Evolutionary conservation across 2,888 invertebrate genomes (phyloP).

Genomic region (Bursaphelenchus okinawaensis): DNA sequence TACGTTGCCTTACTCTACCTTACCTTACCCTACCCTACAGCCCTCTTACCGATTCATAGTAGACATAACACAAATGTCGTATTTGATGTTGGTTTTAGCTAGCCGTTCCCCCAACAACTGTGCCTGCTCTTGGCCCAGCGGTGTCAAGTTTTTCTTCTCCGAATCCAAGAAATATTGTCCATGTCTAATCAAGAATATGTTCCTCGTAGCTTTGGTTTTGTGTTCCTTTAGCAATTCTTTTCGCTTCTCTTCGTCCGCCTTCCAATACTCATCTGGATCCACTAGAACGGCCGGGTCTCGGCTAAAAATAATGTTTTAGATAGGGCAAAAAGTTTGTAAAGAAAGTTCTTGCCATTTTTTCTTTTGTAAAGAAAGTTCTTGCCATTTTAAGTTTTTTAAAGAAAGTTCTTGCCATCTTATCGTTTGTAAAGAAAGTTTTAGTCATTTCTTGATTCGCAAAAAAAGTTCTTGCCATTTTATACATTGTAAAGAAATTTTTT

Average conservation of each 20-base stretch:
- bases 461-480: too few relatives aligned
- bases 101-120: slow-evolving; percentile 74
- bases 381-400: too few relatives aligned
- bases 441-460: too few relatives aligned
- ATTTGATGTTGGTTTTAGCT: slow-evolving; percentile 72
- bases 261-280: slow-evolving; percentile 31
- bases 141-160: slow-evolving; percentile 71
- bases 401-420: too few relatives aligned
- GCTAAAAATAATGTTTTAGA: slow-evolving; percentile 30
- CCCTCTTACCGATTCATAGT: slow-evolving; percentile 68
- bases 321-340: not conserved
- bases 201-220: slow-evolving; percentile 65
- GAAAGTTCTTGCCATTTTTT: too few relatives aligned
- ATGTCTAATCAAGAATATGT: slow-evolving; percentile 83
- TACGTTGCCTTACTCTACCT: too few relatives aligned
- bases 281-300: slow-evolving; percentile 45
- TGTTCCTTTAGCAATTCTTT: slow-evolving; percentile 40
- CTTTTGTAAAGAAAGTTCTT: too few relatives aligned
- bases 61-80: slow-evolving; percentile 75
- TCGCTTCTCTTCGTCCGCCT: slow-evolving; percentile 35
- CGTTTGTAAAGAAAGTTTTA: too few relatives aligned
- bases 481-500: too few relatives aligned
- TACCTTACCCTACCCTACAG: not conserved
- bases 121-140: slow-evolving; percentile 80
- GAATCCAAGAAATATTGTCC: slow-evolving; percentile 78